A percentile compares a stretch with the other conserved stretches of the same genome.
phyloP scores from a whole-genome alignment of 2,113 vertebrate species.

The Clarias batrachus region DNA sequence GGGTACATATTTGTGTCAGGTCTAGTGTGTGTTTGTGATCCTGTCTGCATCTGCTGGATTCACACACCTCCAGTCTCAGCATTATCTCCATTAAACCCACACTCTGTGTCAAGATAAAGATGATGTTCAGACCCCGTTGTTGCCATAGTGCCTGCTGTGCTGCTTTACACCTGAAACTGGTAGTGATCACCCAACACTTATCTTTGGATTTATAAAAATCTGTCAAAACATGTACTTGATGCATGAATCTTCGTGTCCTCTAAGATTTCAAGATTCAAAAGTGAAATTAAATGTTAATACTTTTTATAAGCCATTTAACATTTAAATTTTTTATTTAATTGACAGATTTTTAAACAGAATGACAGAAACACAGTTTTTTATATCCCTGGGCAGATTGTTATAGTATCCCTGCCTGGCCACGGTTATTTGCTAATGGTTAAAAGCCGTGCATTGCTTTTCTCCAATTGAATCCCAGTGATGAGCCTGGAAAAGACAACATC shows the following conservation, averaged over 20 bases:
- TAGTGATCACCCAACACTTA: not conserved
- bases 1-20: not conserved
- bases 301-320: not conserved
- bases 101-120: not conserved
- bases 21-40: constrained; percentile 24
- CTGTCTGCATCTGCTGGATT: constrained; percentile 3
- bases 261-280: not conserved
- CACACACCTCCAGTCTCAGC: constrained; percentile 14
- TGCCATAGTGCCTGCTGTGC: not conserved
- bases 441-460: constrained; percentile 1
- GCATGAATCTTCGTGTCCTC: not conserved
- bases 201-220: not conserved
- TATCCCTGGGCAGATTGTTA: not conserved
- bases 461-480: constrained; percentile 10
- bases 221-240: not conserved
- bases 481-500: constrained; percentile 46
- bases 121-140: constrained; percentile 5
- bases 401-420: not conserved
- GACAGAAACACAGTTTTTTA: not conserved
- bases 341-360: not conserved
- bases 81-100: not conserved
- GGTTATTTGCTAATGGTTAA: constrained; percentile 1
- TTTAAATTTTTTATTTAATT: not conserved
- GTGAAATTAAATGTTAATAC: not conserved
- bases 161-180: not conserved